A percentile compares a stretch with the other conserved stretches of the same genome.
phyloP scores from a whole-genome alignment of 2,888 invertebrate species.

The Schizaphis graminum region DNA sequence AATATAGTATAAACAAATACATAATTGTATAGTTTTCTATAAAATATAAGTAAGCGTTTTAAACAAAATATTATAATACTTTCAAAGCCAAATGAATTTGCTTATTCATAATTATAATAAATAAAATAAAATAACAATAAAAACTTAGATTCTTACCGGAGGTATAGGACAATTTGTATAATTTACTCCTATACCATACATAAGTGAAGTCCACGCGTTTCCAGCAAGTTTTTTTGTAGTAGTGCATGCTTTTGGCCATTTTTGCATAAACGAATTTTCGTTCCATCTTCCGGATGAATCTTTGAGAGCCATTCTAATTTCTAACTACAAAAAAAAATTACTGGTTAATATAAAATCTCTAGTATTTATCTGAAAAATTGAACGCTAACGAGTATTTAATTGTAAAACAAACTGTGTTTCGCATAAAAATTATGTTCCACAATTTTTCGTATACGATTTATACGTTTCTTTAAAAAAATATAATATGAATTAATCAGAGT shows the following conservation, averaged over 20 bases:
- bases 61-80: not conserved
- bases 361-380: too few species aligned
- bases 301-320: not conserved
- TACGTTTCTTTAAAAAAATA: too few species aligned
- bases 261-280: not conserved
- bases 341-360: too few species aligned
- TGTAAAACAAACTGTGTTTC: too few species aligned
- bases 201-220: not conserved
- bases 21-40: too few species aligned
- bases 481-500: too few species aligned
- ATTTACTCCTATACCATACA: not conserved
- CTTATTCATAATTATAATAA: not conserved
- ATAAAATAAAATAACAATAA: too few species aligned
- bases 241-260: not conserved
- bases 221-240: not conserved
- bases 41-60: too few species aligned
- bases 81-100: not conserved
- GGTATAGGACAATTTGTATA: not conserved
- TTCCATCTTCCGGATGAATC: not conserved
- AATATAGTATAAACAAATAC: too few species aligned
- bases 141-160: not conserved
- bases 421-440: too few species aligned
- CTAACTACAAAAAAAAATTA: not conserved
- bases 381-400: too few species aligned
- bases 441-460: too few species aligned